A percentile compares a stretch with the other conserved stretches of the same genome.
These are phyloP conservation scores for Mustela lutreola DNA, from an alignment of 2,113 vertebrate species.

Conservation along the genomic window DNA sequence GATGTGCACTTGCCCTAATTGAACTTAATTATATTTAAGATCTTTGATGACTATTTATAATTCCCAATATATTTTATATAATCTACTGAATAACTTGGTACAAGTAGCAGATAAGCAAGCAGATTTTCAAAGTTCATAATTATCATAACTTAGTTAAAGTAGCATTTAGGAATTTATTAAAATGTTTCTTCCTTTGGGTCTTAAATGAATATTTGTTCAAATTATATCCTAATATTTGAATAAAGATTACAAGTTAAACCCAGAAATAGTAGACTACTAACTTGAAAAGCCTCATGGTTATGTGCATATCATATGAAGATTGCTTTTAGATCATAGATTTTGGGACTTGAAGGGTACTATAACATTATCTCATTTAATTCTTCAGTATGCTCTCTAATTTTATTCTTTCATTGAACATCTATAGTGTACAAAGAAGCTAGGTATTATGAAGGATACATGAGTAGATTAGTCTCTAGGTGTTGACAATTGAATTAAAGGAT, in stretches of 20 bases:
- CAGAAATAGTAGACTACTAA: not conserved
- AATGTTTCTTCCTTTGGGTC: not conserved
- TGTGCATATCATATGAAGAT: not conserved
- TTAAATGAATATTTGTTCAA: not conserved
- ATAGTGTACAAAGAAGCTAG: not conserved
- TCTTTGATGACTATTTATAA: constrained; percentile 7
- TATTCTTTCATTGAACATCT: not conserved
- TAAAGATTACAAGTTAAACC: not conserved
- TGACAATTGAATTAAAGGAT: not conserved
- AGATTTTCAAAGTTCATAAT: not conserved
- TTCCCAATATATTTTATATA: not conserved
- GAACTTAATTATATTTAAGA: not conserved
- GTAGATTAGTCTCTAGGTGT: not conserved
- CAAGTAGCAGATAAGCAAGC: not conserved
- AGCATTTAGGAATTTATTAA: not conserved
- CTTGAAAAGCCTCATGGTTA: not conserved
- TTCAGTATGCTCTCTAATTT: not conserved
- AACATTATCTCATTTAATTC: not conserved
- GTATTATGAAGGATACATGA: not conserved
- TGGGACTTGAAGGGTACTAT: not conserved
- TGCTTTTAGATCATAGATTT: constrained; percentile 32
- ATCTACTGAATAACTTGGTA: not conserved
- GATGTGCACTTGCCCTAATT: not conserved
- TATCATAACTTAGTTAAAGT: constrained; percentile 5
- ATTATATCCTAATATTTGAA: constrained; percentile 13